These are phyloP conservation scores for Dendronephthya gigantea DNA, from an alignment of 64 coral and sea anemone species.

Conservation along the genomic window DNA sequence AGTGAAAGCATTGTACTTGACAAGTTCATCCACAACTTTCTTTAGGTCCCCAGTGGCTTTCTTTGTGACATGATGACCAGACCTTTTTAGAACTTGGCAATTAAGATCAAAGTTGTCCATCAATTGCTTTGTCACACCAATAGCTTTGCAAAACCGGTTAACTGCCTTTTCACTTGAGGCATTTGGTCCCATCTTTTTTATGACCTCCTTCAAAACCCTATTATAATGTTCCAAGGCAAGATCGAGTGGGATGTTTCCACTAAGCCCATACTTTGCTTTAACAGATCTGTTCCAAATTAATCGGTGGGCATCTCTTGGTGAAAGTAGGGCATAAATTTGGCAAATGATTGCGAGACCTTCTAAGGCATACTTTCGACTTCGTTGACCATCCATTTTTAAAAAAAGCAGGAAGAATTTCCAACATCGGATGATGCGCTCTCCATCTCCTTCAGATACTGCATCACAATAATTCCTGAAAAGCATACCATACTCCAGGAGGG, in stretches of 20 bases:
- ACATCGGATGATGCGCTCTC: no score
- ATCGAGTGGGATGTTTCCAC: slow-evolving; percentile 40
- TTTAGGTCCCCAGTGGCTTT: slow-evolving; percentile 17
- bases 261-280: slow-evolving; percentile 24
- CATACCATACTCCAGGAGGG: no score
- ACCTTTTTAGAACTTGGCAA: background rate
- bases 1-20: slow-evolving; percentile 25
- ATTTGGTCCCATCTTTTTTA: slow-evolving; percentile 47
- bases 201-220: slow-evolving; percentile 29
- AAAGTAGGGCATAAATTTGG: slow-evolving; percentile 36
- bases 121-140: slow-evolving; percentile 13
- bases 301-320: slow-evolving; percentile 28
- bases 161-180: slow-evolving; percentile 25
- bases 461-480: no score
- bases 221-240: slow-evolving; percentile 38
- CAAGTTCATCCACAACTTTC: slow-evolving; percentile 24
- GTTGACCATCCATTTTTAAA: background rate
- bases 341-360: slow-evolving; percentile 32
- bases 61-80: slow-evolving; percentile 34
- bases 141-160: slow-evolving; percentile 12
- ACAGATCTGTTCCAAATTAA: slow-evolving; percentile 43
- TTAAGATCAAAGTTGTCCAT: background rate
- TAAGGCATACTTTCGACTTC: slow-evolving; percentile 57
- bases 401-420: no score
- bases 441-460: no score